phyloP scores from a whole-genome alignment of 92 coral and sea anemone species.

The Epizoanthus ramosus region DNA sequence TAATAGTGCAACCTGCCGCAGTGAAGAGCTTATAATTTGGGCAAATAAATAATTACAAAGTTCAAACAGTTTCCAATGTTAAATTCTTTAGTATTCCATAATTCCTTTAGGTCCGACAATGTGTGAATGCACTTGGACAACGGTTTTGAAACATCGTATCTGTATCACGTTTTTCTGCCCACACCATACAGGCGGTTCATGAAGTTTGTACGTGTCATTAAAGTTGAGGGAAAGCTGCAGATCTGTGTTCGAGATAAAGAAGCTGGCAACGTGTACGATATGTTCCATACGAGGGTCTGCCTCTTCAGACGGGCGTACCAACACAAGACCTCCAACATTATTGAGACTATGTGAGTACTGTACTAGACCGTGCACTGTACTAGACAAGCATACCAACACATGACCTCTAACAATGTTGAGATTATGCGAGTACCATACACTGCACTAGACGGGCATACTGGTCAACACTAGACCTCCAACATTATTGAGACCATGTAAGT shows the following conservation, averaged over 20 bases:
- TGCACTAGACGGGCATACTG: slow-evolving; percentile 88
- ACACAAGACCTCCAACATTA: slow-evolving; percentile 91
- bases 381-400: slow-evolving; percentile 70
- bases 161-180: not conserved
- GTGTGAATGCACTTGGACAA: too few relatives aligned
- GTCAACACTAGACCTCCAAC: slow-evolving; percentile 96
- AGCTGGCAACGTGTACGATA: slow-evolving; percentile 88
- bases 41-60: too few relatives aligned
- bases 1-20: too few relatives aligned
- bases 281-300: slow-evolving; percentile 87
- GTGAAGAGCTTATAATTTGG: too few relatives aligned
- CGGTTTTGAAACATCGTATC: too few relatives aligned
- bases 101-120: too few relatives aligned
- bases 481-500: slow-evolving; percentile 83
- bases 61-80: too few relatives aligned
- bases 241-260: slow-evolving; percentile 96
- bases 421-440: slow-evolving; percentile 62
- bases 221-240: slow-evolving; percentile 74
- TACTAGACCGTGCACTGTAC: too few relatives aligned
- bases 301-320: slow-evolving; percentile 89
- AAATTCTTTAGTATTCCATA: too few relatives aligned
- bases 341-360: slow-evolving; percentile 76
- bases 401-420: slow-evolving; percentile 85
- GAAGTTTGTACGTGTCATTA: slow-evolving; percentile 80
- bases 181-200: slow-evolving; percentile 71